Evolutionary conservation across 1,140 invertebrate species (phyloP).

Genomic region (Chelonus insularis): DNA sequence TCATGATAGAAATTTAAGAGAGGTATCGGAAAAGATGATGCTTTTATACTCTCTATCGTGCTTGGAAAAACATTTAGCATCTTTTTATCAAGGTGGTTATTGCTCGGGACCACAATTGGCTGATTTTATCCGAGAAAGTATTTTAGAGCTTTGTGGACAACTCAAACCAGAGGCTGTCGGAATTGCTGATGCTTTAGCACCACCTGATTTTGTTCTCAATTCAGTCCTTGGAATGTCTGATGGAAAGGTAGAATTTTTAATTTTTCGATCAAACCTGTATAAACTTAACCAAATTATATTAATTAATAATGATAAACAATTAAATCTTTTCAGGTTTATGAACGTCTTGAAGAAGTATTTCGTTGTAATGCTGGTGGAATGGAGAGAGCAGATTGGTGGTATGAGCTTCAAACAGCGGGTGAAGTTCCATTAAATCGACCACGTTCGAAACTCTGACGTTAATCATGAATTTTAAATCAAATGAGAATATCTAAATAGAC

Average conservation of each 20-base stretch:
- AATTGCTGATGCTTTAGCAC: constrained; percentile 83
- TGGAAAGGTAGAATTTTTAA: constrained; percentile 65
- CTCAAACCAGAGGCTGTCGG: constrained; percentile 75
- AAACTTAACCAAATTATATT: too few species aligned
- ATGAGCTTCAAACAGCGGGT: constrained; percentile 62
- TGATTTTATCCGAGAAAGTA: constrained; percentile 60
- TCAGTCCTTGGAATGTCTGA: constrained; percentile 79
- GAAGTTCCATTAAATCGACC: constrained; percentile 40
- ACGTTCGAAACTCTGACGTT: constrained; percentile 46
- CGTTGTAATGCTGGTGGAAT: constrained; percentile 71
- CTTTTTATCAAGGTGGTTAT: constrained; percentile 72
- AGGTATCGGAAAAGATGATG: constrained; percentile 67
- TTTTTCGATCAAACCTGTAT: background rate
- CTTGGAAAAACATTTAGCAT: constrained; percentile 73
- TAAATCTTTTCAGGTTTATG: constrained; percentile 69
- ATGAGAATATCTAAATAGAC: background rate
- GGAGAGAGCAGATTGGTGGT: constrained; percentile 78
- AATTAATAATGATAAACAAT: constrained; percentile 3
- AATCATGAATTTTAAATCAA: background rate
- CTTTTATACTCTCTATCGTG: constrained; percentile 72
- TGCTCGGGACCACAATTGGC: constrained; percentile 55
- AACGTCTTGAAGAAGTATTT: constrained; percentile 77
- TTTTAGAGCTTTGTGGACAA: constrained; percentile 65
- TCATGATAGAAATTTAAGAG: constrained; percentile 47
- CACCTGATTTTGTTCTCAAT: constrained; percentile 84